Evolutionary conservation across 2,888 invertebrate species (phyloP).

Genomic region (Caenorhabditis auriculariae): DNA sequence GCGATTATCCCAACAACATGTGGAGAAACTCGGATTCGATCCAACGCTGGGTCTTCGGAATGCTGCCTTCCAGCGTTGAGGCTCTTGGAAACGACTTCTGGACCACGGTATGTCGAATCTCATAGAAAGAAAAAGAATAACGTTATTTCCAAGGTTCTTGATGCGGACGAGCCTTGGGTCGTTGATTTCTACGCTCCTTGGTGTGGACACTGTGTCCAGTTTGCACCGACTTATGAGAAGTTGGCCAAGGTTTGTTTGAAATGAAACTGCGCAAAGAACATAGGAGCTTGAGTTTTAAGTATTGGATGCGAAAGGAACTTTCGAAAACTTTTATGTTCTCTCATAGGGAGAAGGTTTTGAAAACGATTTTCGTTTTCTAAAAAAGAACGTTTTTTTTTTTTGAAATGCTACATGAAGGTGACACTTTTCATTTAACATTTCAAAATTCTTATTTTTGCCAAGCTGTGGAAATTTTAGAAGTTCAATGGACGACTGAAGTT

Average conservation of each 20-base stretch:
- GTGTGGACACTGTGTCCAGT: conserved; percentile 71
- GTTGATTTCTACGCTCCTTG: conserved; percentile 68
- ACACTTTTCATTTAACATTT: too few species aligned
- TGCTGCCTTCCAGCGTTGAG: conserved; percentile 69
- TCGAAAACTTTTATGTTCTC: too few species aligned
- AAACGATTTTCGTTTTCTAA: too few species aligned
- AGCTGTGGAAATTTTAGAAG: conserved; percentile 26
- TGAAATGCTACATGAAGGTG: too few species aligned
- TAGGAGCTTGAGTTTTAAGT: background rate
- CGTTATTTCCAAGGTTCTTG: conserved; percentile 65
- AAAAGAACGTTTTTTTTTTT: too few species aligned
- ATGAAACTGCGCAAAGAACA: background rate
- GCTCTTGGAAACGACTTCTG: conserved; percentile 51
- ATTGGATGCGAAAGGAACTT: too few species aligned
- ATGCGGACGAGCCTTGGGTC: conserved; percentile 68
- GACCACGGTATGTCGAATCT: conserved; percentile 22
- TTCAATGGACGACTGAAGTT: conserved; percentile 70
- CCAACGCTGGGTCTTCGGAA: conserved; percentile 72
- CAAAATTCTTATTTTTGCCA: too few species aligned
- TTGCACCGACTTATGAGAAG: conserved; percentile 74
- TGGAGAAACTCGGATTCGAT: conserved; percentile 72
- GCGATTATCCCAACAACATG: conserved; percentile 68
- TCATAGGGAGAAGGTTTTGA: too few species aligned
- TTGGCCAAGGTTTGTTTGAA: conserved; percentile 70
- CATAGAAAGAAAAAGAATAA: background rate